A percentile compares a stretch with the other conserved stretches of the same genome.
phyloP scores from a whole-genome alignment of 2,797 vertebrate genomes.

The Enteromius paludinosus region DNA sequence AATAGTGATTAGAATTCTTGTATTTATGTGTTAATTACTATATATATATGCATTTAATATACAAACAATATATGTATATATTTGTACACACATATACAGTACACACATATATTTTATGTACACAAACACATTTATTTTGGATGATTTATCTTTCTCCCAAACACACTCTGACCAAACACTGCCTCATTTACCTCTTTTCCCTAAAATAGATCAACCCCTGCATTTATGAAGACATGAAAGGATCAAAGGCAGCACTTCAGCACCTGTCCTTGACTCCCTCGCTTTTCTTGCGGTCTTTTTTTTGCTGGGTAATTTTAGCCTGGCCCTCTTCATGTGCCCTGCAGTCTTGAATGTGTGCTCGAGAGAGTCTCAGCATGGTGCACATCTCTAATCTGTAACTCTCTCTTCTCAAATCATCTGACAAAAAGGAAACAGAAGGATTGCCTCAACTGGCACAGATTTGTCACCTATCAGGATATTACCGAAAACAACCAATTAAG shows the following conservation, averaged over 20 bases:
- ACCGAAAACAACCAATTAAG: conserved; percentile 16
- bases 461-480: conserved; percentile 18
- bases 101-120: too few species aligned
- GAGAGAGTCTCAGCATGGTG: conserved; percentile 4
- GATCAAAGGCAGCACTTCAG: conserved; percentile 41
- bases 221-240: conserved; percentile 39
- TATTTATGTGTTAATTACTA: not conserved
- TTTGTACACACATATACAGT: too few species aligned
- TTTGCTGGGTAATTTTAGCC: conserved; percentile 21
- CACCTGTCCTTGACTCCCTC: conserved; percentile 34
- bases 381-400: conserved; percentile 30
- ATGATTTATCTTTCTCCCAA: not conserved
- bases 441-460: conserved; percentile 8
- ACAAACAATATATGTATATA: too few species aligned
- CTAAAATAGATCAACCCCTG: conserved; percentile 16
- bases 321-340: conserved; percentile 17
- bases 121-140: too few species aligned
- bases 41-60: too few species aligned
- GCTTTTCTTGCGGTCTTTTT: conserved; percentile 13
- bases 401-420: conserved; percentile 1
- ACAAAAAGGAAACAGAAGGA: conserved; percentile 8
- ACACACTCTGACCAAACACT: not conserved
- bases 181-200: conserved; percentile 19
- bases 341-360: not conserved
- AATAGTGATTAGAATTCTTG: not conserved